phyloP scores from a whole-genome alignment of 23 tunicate genomes.

The Corella eumyota region DNA sequence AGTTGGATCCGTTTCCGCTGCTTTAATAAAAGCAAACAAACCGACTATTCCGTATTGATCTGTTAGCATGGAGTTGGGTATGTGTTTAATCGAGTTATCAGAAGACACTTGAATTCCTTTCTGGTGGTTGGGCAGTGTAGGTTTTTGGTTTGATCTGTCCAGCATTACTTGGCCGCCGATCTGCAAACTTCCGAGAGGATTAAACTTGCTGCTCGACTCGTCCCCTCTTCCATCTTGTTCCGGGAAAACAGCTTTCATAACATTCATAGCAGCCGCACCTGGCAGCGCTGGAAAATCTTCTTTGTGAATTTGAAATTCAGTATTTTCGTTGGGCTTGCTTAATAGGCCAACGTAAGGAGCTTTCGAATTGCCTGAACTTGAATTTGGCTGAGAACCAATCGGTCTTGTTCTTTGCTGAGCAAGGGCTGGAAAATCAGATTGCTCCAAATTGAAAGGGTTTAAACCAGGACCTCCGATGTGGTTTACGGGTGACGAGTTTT shows the following conservation, averaged over 20 bases:
- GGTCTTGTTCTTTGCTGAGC: slow-evolving; percentile 77
- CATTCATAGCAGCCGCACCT: slow-evolving; percentile 82
- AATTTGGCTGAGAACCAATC: slow-evolving; percentile 74
- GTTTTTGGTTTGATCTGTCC: neutral
- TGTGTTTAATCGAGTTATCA: slow-evolving; percentile 79
- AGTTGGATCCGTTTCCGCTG: slow-evolving; percentile 87
- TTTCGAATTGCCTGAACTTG: slow-evolving; percentile 29
- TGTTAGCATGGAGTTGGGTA: slow-evolving; percentile 76
- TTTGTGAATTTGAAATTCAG: slow-evolving; percentile 82
- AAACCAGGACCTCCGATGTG: slow-evolving; percentile 6
- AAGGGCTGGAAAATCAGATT: slow-evolving; percentile 76
- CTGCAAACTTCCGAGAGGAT: slow-evolving; percentile 73
- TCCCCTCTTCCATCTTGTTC: slow-evolving; percentile 98
- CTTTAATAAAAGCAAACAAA: slow-evolving; percentile 89
- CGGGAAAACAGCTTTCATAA: slow-evolving; percentile 92
- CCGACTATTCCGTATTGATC: slow-evolving; percentile 95
- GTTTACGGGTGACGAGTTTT: slow-evolving; percentile 25
- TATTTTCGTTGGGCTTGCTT: slow-evolving; percentile 50
- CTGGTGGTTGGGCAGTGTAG: neutral
- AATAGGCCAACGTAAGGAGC: slow-evolving; percentile 76
- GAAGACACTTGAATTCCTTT: slow-evolving; percentile 33
- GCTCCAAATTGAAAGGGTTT: slow-evolving; percentile 70
- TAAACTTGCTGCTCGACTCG: slow-evolving; percentile 67
- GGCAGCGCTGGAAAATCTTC: slow-evolving; percentile 96
- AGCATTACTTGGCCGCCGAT: slow-evolving; percentile 40